Conservation (phyloP, 2,113 vertebrate species). For the Eudyptes chrysolophus region DNA sequence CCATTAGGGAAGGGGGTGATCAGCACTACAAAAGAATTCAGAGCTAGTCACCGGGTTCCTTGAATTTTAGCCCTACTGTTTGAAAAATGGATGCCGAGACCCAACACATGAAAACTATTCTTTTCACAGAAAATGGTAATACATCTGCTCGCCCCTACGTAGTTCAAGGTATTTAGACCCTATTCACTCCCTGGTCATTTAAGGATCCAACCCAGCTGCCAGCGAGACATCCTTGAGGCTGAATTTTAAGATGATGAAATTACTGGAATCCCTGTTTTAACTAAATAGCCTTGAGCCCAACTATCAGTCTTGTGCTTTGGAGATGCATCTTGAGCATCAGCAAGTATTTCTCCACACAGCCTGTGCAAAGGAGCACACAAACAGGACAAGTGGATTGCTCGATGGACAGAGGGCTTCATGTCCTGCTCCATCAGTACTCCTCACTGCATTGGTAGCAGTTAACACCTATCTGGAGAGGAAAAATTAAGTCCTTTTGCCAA, state of each 20-base stretch:
- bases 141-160: background rate
- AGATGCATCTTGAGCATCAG: background rate
- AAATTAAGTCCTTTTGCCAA: background rate
- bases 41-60: background rate
- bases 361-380: background rate
- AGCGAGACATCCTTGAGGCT: background rate
- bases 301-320: background rate
- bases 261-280: background rate
- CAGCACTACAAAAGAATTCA: background rate
- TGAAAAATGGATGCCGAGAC: background rate
- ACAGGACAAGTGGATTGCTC: fast-evolving
- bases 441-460: fast-evolving
- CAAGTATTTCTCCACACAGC: background rate
- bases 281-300: background rate
- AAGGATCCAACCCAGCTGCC: background rate
- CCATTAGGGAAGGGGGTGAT: background rate
- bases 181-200: background rate
- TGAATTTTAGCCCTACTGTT: background rate
- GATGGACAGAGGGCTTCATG: background rate
- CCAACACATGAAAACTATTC: background rate
- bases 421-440: background rate
- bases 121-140: background rate
- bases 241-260: background rate
- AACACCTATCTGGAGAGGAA: too few species aligned
- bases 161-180: background rate